Base-by-base conservation (phyloP, 37 sponge, comb jelly and placozoan species). In the Ianthella basta region DNA sequence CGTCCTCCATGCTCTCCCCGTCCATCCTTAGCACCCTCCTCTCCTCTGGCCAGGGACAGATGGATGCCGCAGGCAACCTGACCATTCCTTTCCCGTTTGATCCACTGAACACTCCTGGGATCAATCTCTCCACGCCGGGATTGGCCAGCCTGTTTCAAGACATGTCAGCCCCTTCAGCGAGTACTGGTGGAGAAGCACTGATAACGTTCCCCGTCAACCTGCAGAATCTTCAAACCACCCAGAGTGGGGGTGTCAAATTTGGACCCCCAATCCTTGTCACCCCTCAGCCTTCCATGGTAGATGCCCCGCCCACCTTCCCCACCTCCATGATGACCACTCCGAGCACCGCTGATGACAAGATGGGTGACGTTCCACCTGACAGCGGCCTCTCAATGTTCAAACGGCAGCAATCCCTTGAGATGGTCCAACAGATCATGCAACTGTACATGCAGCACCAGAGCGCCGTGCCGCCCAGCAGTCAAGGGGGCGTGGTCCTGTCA, bases 231-330 rank as follows among this genome's bases (percentile, higher is more conserved):
- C 78, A 75, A 25, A 75, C 78, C 15, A 50, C 38, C 54, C 44
- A 50, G 24, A 44, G 78, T 2, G 78, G 78, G 40, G 54, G 50
- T 36, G 21, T 75, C 44, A 75, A 75, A 36, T 75, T 75, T 75
- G 78, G 78, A 12, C 78, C 78, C 40, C 78, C 78, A 2, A 75
- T 75, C 54, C 78, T 75, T 19, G 78, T 75, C 54, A 75, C 78
- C 1, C 78, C 78, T 36, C 78, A 75, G 78, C 78, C 78, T 0
- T 41, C 78, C 15, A 24, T 44, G n/a, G n/a, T 75, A 53, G 78
- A 75, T 2, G 37, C n/a, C 78, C 78, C 78, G 2, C 78, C 78
- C 14, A 24, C 37, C 12, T 75, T 75, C 15, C 29, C 70, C 34
- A 69, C 70, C 70, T 34, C 70, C 33, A 30, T 35, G 18, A 69